phyloP scores from a whole-genome alignment of 2,888 invertebrate species.

The Hymenopus coronatus region DNA sequence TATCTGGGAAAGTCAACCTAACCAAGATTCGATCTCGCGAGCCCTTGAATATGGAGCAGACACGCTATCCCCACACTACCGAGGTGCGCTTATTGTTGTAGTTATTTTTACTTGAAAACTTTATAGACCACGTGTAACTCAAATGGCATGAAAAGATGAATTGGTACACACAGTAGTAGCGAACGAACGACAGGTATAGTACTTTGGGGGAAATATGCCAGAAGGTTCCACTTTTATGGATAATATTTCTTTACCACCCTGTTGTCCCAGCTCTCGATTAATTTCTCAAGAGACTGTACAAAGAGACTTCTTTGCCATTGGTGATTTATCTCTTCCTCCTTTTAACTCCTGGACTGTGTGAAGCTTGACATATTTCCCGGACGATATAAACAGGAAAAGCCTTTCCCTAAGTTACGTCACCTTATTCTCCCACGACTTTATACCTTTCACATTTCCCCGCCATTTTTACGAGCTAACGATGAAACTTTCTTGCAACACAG shows the following conservation, averaged over 20 bases:
- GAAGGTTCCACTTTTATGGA: not conserved
- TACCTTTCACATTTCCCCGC: not conserved
- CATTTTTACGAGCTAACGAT: not conserved
- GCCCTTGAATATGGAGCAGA: no score
- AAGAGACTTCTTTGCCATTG: not conserved
- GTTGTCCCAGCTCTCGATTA: not conserved
- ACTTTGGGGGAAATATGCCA: no score
- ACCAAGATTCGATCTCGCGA: no score
- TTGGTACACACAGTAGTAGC: no score
- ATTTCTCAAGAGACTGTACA: not conserved
- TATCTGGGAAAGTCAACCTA: no score
- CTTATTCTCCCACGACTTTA: not conserved
- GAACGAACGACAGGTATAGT: no score
- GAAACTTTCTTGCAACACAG: not conserved
- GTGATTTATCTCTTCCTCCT: not conserved
- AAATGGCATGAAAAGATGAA: no score
- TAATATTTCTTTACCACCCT: not conserved
- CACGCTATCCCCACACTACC: no score
- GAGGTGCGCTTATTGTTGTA: no score
- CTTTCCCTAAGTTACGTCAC: not conserved
- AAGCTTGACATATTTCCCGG: not conserved
- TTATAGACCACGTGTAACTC: no score
- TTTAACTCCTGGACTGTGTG: not conserved
- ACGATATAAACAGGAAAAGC: not conserved
- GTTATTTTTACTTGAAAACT: no score